Base-by-base conservation (phyloP, 2,797 vertebrate genomes). In the Sebastes nivosus region DNA sequence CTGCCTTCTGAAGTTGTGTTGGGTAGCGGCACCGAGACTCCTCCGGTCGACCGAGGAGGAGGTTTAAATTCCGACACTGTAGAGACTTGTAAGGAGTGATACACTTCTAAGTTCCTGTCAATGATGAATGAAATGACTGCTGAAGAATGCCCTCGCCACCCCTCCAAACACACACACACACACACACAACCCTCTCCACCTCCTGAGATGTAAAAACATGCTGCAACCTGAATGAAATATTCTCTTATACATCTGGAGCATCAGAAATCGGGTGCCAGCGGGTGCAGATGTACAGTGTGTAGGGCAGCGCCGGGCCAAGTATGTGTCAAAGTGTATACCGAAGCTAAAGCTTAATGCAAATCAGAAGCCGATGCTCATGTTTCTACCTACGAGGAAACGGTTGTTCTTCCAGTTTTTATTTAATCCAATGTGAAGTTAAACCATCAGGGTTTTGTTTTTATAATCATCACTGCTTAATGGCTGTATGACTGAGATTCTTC, bases 41-140 rank as follows among this genome's bases (percentile, higher is more conserved):
- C 4, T 38, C 59, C 16, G 54, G 11, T 55, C 10, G 42, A 27
- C 36, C 2, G 8, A 79, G 72, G 38, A 67, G 74, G 66, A 52
- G 74, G 50, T 42, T 81, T 72, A 30, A 87, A 93, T 93, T 90
- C 91, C 88, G 29, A 72, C 86, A 84, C 84, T 92, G 91, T 50
- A 89, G 79, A 92, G 90, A 93, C 92, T 89, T 92, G 92, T 86
- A 87, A 54, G 79, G 36, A 69, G 78, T 60, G 84, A 87, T 84
- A 83, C 79, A 84, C 77, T 80, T 74, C 73, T 85, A 18, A 50
- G 81, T 75, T 89, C 72, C 81, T 85, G 85, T 88, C 88, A 82
- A 18, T 22, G 81, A 30, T 79, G 87, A 90, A 91, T 92, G 84
- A 88, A 92, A 81, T 20, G 80, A 83, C 71, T 72, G 77, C 80